Percentiles rank a stretch among this genome's conserved stretches.
Evolutionary conservation across 2,797 vertebrate species (phyloP).

Genomic region (Arctocebus calabarensis): DNA sequence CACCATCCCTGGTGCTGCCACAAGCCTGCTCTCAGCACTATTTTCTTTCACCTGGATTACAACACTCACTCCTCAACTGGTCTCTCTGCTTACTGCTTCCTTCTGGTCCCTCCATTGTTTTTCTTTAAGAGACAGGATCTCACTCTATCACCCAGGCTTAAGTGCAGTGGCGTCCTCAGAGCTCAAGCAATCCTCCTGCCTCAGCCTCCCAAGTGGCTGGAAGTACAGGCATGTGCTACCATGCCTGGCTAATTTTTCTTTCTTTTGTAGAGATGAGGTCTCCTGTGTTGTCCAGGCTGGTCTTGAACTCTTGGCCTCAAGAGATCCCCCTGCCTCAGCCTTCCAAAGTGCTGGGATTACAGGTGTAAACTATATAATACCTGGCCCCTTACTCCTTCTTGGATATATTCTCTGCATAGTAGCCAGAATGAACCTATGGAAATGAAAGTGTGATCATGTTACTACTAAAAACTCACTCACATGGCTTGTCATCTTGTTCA

Average conservation of each 20-base stretch:
- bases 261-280: not conserved
- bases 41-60: not conserved
- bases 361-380: not conserved
- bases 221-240: not conserved
- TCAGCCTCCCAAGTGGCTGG: not conserved
- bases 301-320: not conserved
- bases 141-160: not conserved
- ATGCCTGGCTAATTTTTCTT: not conserved
- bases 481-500: not conserved
- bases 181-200: not conserved
- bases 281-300: not conserved
- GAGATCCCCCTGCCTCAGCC: not conserved
- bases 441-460: slow-evolving; percentile 1
- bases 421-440: not conserved
- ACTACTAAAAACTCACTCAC: not conserved
- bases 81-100: not conserved
- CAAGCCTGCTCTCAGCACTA: not conserved
- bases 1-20: not conserved
- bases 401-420: not conserved
- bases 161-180: not conserved
- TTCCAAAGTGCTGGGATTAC: not conserved
- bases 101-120: not conserved
- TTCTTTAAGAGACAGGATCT: not conserved
- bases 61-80: not conserved
- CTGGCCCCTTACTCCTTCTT: not conserved